A percentile compares a stretch with the other conserved stretches of the same genome.
These are phyloP conservation scores for Yponomeuta malinellus DNA, from an alignment of 2,888 invertebrate species.

Conservation along the genomic window DNA sequence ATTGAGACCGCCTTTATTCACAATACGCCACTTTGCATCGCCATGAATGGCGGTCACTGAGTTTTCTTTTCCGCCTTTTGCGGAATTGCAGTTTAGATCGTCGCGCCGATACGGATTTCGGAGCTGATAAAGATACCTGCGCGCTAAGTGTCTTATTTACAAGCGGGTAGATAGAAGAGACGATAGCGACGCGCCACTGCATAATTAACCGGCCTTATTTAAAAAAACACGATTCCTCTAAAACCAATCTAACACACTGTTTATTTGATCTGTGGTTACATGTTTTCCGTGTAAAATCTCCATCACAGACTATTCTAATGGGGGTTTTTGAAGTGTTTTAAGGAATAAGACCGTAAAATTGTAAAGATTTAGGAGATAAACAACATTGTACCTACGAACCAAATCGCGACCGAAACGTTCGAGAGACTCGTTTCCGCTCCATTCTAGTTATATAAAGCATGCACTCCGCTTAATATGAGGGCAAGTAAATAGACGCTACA, in stretches of 20 bases:
- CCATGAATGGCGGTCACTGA: constrained; percentile 11
- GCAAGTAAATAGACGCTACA: constrained; percentile 32
- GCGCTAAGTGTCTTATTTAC: too few species aligned
- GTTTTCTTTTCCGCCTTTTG: constrained; percentile 3
- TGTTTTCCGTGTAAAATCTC: too few species aligned
- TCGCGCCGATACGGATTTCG: not conserved
- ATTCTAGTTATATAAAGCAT: constrained; percentile 30
- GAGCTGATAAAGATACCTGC: not conserved
- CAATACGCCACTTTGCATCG: constrained; percentile 18
- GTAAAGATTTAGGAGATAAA: not conserved
- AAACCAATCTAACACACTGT: too few species aligned
- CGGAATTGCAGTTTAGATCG: not conserved
- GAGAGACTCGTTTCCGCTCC: constrained; percentile 46
- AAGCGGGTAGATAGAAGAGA: not conserved
- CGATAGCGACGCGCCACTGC: not conserved
- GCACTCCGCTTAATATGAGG: constrained; percentile 20
- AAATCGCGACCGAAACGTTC: constrained; percentile 31
- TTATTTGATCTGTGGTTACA: too few species aligned
- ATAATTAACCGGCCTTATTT: not conserved
- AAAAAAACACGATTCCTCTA: too few species aligned
- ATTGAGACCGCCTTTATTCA: constrained; percentile 46
- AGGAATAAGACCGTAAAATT: not conserved
- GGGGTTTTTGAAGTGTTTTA: too few species aligned
- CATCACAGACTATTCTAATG: too few species aligned
- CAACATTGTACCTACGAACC: constrained; percentile 5